A percentile compares a stretch with the other conserved stretches of the same genome.
Evolutionary conservation across 2,797 vertebrate species (phyloP).

Genomic region (Decapterus maruadsi): DNA sequence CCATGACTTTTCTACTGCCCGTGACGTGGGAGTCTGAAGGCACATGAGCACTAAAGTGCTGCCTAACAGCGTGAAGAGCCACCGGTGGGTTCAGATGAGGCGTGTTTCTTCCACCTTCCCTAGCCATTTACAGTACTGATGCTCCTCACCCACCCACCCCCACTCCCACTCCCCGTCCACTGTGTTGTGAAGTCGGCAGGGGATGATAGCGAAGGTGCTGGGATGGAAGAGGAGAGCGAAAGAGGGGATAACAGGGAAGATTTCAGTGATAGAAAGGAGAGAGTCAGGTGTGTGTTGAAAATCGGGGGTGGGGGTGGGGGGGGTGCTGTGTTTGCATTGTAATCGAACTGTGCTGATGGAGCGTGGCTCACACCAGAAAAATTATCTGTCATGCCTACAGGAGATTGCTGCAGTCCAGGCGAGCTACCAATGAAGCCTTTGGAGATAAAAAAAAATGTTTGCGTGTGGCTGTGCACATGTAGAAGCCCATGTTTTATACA

Average conservation of each 20-base stretch:
- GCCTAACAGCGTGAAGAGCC: slow-evolving; percentile 34
- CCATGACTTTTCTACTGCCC: slow-evolving; percentile 8
- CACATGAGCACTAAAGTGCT: slow-evolving; percentile 11
- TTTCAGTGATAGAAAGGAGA: slow-evolving; percentile 33
- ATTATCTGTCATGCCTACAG: slow-evolving; percentile 35
- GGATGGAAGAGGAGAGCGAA: background rate
- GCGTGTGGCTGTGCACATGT: slow-evolving; percentile 7
- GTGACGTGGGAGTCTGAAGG: slow-evolving; percentile 18
- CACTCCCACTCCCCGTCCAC: too few species aligned
- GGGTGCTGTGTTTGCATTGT: slow-evolving; percentile 44
- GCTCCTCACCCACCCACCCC: background rate
- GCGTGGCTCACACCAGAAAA: slow-evolving; percentile 44
- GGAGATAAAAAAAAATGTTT: slow-evolving; percentile 43
- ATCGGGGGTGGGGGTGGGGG: background rate
- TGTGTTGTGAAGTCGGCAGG: too few species aligned
- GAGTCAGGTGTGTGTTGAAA: slow-evolving; percentile 41
- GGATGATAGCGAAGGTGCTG: background rate
- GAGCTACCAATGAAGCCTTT: slow-evolving; percentile 21
- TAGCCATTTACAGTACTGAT: slow-evolving; percentile 14
- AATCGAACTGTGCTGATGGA: slow-evolving; percentile 51
- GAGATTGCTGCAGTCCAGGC: slow-evolving; percentile 44
- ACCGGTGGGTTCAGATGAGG: background rate
- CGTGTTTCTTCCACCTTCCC: slow-evolving; percentile 13
- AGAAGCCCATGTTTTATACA: slow-evolving; percentile 36
- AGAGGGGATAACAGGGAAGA: slow-evolving; percentile 27